Evolutionary conservation across 2,888 invertebrate genomes (phyloP).

Genomic region (Pegoplata infirma): DNA sequence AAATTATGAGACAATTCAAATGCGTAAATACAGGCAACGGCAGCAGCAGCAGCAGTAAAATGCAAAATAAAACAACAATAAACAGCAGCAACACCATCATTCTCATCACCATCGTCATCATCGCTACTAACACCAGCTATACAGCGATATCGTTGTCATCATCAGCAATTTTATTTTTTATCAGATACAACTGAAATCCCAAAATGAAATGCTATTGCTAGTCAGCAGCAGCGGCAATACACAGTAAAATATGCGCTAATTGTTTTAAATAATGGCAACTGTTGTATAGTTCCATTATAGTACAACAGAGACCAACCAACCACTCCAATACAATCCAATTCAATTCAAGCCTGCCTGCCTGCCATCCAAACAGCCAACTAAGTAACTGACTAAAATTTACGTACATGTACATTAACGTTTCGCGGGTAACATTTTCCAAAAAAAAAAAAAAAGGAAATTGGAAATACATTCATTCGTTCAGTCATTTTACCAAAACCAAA

Average conservation of each 20-base stretch:
- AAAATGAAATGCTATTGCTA: constrained; percentile 30
- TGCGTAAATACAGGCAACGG: constrained; percentile 56
- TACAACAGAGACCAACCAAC: constrained; percentile 23
- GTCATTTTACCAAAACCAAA: not conserved
- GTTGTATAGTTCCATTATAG: not conserved
- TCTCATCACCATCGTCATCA: constrained; percentile 19
- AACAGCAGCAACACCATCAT: constrained; percentile 6
- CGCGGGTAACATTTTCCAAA: constrained; percentile 32
- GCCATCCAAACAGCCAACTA: constrained; percentile 18
- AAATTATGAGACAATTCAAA: constrained; percentile 61
- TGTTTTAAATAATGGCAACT: constrained; percentile 66
- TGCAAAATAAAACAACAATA: too few relatives aligned
- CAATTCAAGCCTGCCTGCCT: constrained; percentile 2
- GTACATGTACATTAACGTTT: constrained; percentile 15
- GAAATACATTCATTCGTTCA: constrained; percentile 34
- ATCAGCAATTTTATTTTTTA: constrained; percentile 48
- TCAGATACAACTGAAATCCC: constrained; percentile 46
- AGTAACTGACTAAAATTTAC: constrained; percentile 41
- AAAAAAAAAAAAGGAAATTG: constrained; percentile 53
- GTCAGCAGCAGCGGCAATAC: constrained; percentile 2
- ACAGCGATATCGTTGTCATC: constrained; percentile 9
- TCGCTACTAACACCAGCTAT: not conserved
- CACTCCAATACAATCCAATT: too few relatives aligned
- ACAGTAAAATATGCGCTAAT: constrained; percentile 64
- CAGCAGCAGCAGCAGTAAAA: constrained; percentile 32